Evolutionary conservation across 2,113 vertebrate genomes (phyloP), one percentile per base, ranked within the genome.

Genomic region (Amphiprion ocellaris): DNA sequence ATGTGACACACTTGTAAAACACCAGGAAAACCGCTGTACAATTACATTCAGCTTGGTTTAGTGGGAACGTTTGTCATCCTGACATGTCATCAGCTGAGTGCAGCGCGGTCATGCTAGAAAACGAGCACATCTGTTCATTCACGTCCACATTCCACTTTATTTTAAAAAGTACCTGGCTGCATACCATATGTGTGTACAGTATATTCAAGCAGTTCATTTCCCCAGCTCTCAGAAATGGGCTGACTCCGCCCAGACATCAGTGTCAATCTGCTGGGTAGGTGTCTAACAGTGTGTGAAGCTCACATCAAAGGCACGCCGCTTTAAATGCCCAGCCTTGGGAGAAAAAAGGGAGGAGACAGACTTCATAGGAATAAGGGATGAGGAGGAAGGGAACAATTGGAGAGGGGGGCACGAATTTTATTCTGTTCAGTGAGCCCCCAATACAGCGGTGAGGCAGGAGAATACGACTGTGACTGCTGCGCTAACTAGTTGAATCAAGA

Each of bases 261-360:
- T 86, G 87, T 90, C 90, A 89, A 78, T 81, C 86, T 90, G 90
- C 84, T 85, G 87, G 90, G 90, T 78, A 70, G 85, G 74, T 88
- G 76, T 90, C 86, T 92, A 87, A 90, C 81, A 83, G 88, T 62
- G 81, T 80, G 84, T 89, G 88, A 93, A 89, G 87, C 85, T 79
- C 78, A 83, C 88, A 89, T 93, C 91, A 94, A 91, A 93, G 68
- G 77, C 74, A 66, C 11, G 74, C 46, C 10, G 17, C 80, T 89
- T 90, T 85, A 90, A 89, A 87, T 81, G 66, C 66, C 69, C 72
- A 66, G 68, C 70, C 84, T 81, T 77, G 64, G 74, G 46, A 82
- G 65, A 50, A 74, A 62, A 74, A 58, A 19, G 73, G 78, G 77
- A 75, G 49, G 83, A 71, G 62, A 52, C 53, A 17, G 61, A 82